A percentile compares a stretch with the other conserved stretches of the same genome.
phyloP scores from a whole-genome alignment of 1,140 invertebrate genomes.

The Papilio polytes region DNA sequence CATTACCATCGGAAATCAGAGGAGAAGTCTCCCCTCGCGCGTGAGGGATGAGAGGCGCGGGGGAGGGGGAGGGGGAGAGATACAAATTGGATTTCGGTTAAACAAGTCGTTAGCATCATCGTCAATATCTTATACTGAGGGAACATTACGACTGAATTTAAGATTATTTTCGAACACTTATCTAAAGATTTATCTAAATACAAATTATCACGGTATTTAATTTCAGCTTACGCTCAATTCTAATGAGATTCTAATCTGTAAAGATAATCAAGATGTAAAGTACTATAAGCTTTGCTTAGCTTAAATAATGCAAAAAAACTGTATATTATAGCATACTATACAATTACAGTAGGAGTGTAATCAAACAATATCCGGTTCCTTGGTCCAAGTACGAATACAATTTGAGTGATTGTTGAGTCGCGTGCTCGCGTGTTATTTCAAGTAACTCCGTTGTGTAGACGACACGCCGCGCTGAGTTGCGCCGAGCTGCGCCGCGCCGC shows the following conservation, averaged over 20 bases:
- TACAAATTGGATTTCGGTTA: conserved; percentile 39
- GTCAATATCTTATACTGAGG: neutral
- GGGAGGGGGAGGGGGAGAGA: neutral
- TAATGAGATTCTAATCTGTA: too few species aligned
- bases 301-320: neutral
- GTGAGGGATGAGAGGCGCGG: neutral
- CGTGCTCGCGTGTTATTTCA: neutral
- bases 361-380: conserved; percentile 16
- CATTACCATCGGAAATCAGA: conserved; percentile 30
- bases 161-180: neutral
- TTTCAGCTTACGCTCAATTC: neutral
- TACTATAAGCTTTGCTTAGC: too few species aligned
- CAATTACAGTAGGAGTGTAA: neutral
- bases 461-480: neutral
- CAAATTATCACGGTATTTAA: neutral
- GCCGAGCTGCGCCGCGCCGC: neutral
- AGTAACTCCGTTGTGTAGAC: neutral
- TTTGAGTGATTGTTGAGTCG: neutral
- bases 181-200: neutral
- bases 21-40: neutral
- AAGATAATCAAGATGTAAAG: too few species aligned
- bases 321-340: neutral
- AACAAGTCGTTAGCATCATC: conserved; percentile 33
- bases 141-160: neutral
- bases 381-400: conserved; percentile 2